phyloP scores from a whole-genome alignment of 2,113 vertebrate genomes.

The Vulpes lagopus region DNA sequence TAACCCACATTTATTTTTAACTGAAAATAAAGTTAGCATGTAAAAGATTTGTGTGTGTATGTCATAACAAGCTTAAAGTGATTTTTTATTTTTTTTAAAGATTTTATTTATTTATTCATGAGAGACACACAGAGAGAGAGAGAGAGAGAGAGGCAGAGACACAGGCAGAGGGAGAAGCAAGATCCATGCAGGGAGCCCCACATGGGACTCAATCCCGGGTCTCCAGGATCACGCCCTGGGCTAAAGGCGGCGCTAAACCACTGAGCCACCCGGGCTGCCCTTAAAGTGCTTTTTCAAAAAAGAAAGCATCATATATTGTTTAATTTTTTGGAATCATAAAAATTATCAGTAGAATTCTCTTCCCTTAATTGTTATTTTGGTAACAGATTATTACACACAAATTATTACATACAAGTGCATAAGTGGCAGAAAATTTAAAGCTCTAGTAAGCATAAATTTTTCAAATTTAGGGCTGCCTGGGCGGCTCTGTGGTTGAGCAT shows the following conservation, averaged over 20 bases:
- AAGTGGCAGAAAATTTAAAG: conserved; percentile 5
- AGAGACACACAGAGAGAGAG: too few species aligned
- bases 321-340: conserved; percentile 1
- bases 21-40: conserved; percentile 30
- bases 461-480: too few species aligned
- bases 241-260: too few species aligned
- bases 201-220: too few species aligned
- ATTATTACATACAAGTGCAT: not conserved
- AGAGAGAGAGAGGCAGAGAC: too few species aligned
- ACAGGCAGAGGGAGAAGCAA: too few species aligned
- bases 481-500: too few species aligned
- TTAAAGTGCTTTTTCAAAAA: too few species aligned
- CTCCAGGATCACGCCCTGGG: too few species aligned
- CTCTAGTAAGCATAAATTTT: conserved; percentile 4
- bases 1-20: not conserved
- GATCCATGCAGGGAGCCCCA: too few species aligned
- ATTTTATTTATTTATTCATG: too few species aligned
- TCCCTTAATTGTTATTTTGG: conserved; percentile 16
- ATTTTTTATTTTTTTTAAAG: not conserved
- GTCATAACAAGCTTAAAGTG: not conserved
- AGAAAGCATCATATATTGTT: not conserved
- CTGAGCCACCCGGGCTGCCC: too few species aligned
- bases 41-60: not conserved
- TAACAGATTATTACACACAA: not conserved
- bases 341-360: not conserved